A percentile compares a stretch with the other conserved stretches of the same genome.
phyloP scores from a whole-genome alignment of 2,113 vertebrate genomes.

The Phyllostomus discolor region DNA sequence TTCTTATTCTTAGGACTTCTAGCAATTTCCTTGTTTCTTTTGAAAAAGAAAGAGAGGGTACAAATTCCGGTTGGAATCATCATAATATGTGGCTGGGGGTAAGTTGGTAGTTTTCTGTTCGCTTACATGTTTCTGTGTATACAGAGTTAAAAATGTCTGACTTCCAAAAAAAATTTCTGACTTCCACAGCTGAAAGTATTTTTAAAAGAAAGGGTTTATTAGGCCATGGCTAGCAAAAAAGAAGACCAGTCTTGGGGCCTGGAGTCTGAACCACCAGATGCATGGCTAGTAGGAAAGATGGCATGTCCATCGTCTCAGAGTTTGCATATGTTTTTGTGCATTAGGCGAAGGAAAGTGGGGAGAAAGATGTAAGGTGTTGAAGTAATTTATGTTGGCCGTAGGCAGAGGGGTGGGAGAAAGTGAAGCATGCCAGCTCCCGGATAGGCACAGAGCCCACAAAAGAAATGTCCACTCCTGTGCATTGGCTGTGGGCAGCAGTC shows the following conservation, averaged over 20 bases:
- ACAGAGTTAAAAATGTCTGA: no score
- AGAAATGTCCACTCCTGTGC: background rate
- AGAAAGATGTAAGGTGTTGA: background rate
- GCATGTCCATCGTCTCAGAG: background rate
- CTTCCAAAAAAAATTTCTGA: background rate
- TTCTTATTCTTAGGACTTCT: slow-evolving; percentile 86
- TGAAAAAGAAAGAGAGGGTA: slow-evolving; percentile 84
- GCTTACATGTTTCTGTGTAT: background rate
- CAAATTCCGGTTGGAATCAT: slow-evolving; percentile 86
- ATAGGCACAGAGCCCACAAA: background rate
- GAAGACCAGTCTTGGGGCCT: background rate
- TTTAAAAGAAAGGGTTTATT: background rate
- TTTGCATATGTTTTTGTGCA: background rate
- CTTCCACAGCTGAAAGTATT: background rate
- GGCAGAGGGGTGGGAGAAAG: background rate
- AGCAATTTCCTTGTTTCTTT: slow-evolving; percentile 89
- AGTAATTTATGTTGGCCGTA: background rate
- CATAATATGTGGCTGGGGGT: slow-evolving; percentile 94
- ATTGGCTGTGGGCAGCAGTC: background rate
- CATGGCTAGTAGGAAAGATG: background rate
- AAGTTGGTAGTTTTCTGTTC: slow-evolving; percentile 75
- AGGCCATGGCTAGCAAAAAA: background rate
- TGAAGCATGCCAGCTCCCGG: background rate
- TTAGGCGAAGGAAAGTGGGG: background rate
- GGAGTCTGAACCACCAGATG: no score